phyloP scores from a whole-genome alignment of 2,113 vertebrate genomes.

The Dipodomys ordii region DNA sequence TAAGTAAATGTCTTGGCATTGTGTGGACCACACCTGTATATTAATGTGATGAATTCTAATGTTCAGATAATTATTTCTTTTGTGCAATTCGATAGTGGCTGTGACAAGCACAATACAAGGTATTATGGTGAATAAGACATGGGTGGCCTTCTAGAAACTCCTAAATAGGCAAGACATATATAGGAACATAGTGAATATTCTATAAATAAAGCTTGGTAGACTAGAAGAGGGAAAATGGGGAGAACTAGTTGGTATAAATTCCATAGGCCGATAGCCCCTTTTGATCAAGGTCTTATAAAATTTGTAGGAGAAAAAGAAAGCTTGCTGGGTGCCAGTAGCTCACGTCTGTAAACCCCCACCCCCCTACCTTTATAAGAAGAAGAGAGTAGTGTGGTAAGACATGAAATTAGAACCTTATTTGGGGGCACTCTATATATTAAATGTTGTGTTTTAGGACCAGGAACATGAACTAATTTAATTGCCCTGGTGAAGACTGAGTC shows the following conservation, averaged over 20 bases:
- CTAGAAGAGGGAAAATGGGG: background rate
- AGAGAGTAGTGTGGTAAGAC: background rate
- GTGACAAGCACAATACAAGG: background rate
- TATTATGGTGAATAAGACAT: background rate
- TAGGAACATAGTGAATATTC: background rate
- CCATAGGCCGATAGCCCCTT: background rate
- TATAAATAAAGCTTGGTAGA: background rate
- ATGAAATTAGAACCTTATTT: background rate
- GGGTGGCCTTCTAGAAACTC: background rate
- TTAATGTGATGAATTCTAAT: background rate
- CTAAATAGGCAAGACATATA: background rate
- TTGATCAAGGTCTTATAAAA: too few species aligned
- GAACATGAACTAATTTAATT: background rate
- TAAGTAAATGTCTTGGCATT: background rate
- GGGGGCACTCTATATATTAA: background rate
- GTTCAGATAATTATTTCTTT: background rate
- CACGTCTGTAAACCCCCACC: too few species aligned
- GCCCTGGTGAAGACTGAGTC: background rate
- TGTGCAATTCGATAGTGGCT: background rate
- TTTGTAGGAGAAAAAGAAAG: too few species aligned
- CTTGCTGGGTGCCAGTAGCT: too few species aligned
- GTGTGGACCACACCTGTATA: background rate
- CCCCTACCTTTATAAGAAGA: background rate
- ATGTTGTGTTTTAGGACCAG: background rate
- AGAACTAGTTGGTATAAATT: background rate